A percentile compares a stretch with the other conserved stretches of the same genome.
These are phyloP conservation scores for Laspeyria flexula DNA, from an alignment of 2,888 invertebrate genomes.

Conservation along the genomic window DNA sequence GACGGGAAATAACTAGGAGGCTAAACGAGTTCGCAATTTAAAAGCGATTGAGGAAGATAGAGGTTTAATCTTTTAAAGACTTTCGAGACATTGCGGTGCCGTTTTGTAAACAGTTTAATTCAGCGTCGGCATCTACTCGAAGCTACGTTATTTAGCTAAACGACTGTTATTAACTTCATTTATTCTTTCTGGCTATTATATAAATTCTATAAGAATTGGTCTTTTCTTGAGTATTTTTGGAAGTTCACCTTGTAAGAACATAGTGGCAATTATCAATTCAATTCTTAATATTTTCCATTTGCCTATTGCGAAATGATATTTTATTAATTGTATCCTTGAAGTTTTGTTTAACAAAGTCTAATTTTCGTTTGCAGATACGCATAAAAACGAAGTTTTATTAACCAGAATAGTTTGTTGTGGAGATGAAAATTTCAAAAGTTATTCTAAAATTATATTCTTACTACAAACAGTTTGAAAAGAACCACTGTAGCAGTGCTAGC, in stretches of 20 bases:
- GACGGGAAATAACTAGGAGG: slow-evolving; percentile 12
- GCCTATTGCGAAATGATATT: no score
- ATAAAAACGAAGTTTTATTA: no score
- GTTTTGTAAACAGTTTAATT: slow-evolving; percentile 14
- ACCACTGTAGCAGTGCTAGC: slow-evolving; percentile 4
- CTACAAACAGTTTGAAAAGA: slow-evolving; percentile 8
- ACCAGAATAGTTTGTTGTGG: no score
- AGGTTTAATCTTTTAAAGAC: slow-evolving; percentile 15
- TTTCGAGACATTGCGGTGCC: background rate
- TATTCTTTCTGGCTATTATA: background rate
- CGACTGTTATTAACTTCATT: background rate
- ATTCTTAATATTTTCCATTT: no score
- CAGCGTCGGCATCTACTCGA: background rate
- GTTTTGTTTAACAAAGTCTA: no score
- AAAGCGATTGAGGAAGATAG: slow-evolving; percentile 4
- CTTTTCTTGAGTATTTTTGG: no score
- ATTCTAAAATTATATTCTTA: background rate
- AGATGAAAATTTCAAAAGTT: no score
- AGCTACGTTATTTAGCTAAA: background rate
- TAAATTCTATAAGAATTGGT: no score
- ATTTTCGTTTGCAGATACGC: no score
- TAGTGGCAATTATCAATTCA: no score
- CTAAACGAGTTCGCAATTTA: slow-evolving; percentile 2
- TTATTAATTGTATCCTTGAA: no score
- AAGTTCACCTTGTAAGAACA: no score